Conservation (phyloP, 2,888 invertebrate species). For the Reticulitermes lucifugus region DNA sequence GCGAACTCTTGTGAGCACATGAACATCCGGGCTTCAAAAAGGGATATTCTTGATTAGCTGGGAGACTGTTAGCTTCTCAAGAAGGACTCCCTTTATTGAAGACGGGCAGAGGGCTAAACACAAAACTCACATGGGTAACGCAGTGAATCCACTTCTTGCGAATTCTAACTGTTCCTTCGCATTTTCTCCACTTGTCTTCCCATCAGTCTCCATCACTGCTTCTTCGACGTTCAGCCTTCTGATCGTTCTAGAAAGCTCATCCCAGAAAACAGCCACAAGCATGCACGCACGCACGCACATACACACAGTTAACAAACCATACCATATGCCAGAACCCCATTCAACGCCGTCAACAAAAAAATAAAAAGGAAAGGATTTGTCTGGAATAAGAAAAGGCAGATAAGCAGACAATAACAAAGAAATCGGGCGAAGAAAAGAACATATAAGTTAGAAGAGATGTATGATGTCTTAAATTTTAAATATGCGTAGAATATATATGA, state of each 20-base stretch:
- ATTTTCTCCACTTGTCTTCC: background rate
- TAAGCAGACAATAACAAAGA: background rate
- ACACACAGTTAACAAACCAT: background rate
- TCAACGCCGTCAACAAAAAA: background rate
- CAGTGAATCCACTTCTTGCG: background rate
- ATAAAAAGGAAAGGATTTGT: background rate
- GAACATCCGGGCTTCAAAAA: too few species aligned
- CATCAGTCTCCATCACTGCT: background rate
- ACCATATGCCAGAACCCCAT: background rate
- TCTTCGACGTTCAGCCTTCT: background rate
- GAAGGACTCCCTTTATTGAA: too few species aligned
- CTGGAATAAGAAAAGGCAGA: background rate
- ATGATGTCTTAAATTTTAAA: background rate
- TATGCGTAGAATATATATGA: background rate
- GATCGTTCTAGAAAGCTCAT: background rate
- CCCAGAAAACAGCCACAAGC: background rate
- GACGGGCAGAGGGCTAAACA: too few species aligned
- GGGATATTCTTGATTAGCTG: too few species aligned
- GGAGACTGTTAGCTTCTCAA: too few species aligned
- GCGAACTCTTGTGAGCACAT: too few species aligned
- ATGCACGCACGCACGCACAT: background rate
- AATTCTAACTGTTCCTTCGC: background rate
- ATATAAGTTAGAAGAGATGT: background rate
- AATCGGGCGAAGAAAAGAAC: background rate
- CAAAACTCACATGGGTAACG: background rate